Evolutionary conservation across 2,113 vertebrate species (phyloP).

Genomic region (Turnix velox): DNA sequence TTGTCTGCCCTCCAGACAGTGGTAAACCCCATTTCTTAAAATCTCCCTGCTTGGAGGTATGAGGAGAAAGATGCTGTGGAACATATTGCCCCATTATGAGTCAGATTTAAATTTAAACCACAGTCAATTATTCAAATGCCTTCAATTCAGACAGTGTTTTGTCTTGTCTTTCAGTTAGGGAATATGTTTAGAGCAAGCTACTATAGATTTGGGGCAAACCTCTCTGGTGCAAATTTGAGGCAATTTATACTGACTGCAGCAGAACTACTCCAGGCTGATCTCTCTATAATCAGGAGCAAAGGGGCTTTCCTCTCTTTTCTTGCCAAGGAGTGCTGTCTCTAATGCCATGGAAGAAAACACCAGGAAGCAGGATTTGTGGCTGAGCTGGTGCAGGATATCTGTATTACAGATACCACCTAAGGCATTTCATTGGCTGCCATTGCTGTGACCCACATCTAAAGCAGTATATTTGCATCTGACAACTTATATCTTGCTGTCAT

Average conservation of each 20-base stretch:
- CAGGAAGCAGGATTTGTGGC: slow-evolving; percentile 12
- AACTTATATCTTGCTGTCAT: neutral
- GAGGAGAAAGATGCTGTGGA: slow-evolving; percentile 31
- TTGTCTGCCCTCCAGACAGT: neutral
- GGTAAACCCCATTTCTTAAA: neutral
- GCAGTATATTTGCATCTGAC: neutral
- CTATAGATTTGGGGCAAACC: slow-evolving; percentile 27
- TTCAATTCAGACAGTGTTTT: slow-evolving; percentile 44
- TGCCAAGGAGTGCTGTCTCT: neutral
- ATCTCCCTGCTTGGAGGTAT: neutral
- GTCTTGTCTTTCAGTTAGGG: slow-evolving; percentile 48
- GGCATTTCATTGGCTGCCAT: neutral
- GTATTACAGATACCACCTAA: neutral
- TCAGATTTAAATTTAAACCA: slow-evolving; percentile 60
- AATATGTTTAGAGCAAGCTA: neutral
- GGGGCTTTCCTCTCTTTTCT: neutral
- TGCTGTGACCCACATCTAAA: neutral
- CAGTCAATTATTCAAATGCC: slow-evolving; percentile 6
- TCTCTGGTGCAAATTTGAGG: neutral
- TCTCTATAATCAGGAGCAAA: neutral
- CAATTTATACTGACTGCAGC: slow-evolving; percentile 43
- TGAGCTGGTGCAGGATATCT: neutral
- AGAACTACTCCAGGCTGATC: slow-evolving; percentile 19
- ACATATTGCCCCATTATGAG: slow-evolving; percentile 26
- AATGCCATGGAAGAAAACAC: neutral